These are phyloP conservation scores for Acanthoscelides obtectus DNA, from an alignment of 2,888 invertebrate genomes.

Conservation along the genomic window DNA sequence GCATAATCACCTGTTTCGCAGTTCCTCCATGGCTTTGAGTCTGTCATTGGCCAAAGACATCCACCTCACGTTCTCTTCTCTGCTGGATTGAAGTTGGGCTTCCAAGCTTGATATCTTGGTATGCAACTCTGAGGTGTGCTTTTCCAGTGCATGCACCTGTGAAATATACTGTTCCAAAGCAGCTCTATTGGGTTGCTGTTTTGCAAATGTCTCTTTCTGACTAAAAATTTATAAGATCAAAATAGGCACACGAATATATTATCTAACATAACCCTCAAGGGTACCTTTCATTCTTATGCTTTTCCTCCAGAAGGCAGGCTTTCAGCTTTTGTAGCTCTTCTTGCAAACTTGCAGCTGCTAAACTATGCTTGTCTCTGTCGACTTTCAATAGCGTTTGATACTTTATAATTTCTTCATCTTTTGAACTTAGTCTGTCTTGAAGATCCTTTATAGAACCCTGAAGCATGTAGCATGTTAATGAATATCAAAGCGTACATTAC, in stretches of 20 bases:
- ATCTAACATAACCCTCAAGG: not conserved
- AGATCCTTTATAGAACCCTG: conserved; percentile 50
- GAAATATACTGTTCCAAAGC: conserved; percentile 43
- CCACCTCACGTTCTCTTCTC: conserved; percentile 60
- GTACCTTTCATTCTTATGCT: conserved; percentile 28
- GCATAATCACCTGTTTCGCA: conserved; percentile 40
- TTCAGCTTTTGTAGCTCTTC: conserved; percentile 51
- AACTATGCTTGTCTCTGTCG: conserved; percentile 58
- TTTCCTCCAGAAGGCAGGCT: conserved; percentile 28
- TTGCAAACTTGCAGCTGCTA: conserved; percentile 51
- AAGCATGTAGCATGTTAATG: conserved; percentile 2
- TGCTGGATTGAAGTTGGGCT: conserved; percentile 51
- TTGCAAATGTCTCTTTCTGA: conserved; percentile 25
- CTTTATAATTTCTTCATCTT: conserved; percentile 59
- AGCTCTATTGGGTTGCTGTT: conserved; percentile 31
- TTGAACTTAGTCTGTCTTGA: conserved; percentile 55
- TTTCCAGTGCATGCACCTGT: conserved; percentile 53
- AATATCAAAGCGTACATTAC: not conserved
- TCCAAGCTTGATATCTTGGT: conserved; percentile 50
- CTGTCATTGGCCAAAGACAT: conserved; percentile 63
- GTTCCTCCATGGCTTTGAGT: conserved; percentile 58
- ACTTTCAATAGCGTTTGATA: conserved; percentile 61
- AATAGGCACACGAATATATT: not conserved
- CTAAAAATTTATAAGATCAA: conserved; percentile 15
- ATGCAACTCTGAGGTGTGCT: conserved; percentile 51